These are phyloP conservation scores for Anniella stebbinsi DNA, from an alignment of 2,797 vertebrate species.

Conservation along the genomic window DNA sequence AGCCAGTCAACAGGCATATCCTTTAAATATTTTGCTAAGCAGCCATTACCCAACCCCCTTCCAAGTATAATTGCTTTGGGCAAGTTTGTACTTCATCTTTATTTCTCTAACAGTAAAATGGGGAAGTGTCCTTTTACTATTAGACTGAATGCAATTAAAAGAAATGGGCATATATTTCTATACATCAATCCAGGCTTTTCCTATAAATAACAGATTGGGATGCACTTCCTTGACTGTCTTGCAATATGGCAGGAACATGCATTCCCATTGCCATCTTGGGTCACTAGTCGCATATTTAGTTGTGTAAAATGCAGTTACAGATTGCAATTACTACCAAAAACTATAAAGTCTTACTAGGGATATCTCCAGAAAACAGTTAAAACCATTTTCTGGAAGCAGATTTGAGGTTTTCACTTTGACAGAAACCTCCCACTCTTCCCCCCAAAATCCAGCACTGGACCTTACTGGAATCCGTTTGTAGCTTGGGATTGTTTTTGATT, in stretches of 20 bases:
- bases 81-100: neutral
- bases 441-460: neutral
- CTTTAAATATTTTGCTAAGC: neutral
- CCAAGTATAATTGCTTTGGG: neutral
- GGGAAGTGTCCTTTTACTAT: neutral
- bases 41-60: neutral
- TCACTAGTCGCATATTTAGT: neutral
- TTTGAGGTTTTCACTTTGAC: too few species aligned
- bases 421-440: too few species aligned
- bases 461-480: neutral
- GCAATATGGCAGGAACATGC: neutral
- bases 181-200: neutral
- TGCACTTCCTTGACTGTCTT: neutral
- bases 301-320: too few species aligned
- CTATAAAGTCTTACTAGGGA: too few species aligned
- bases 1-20: neutral
- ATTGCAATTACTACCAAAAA: too few species aligned
- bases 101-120: neutral
- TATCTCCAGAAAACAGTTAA: too few species aligned
- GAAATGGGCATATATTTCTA: neutral
- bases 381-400: too few species aligned
- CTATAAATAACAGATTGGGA: neutral
- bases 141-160: neutral
- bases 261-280: neutral
- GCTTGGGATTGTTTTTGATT: neutral